phyloP scores from a whole-genome alignment of 2,113 vertebrate genomes.

The Phoenicopterus ruber region DNA sequence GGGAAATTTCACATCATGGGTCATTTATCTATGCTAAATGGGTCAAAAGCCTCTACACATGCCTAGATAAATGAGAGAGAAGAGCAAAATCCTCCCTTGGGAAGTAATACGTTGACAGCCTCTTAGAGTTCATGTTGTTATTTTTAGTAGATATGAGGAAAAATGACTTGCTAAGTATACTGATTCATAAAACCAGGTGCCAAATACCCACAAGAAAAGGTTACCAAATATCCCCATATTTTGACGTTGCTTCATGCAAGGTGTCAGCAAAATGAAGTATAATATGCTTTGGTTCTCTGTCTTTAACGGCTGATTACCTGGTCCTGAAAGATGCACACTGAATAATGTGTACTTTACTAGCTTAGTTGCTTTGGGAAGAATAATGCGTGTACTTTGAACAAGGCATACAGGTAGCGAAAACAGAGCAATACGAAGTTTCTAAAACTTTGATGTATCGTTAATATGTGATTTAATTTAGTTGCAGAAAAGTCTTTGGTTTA shows the following conservation, averaged over 20 bases:
- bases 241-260: neutral
- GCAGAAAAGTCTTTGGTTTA: neutral
- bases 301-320: neutral
- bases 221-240: neutral
- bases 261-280: neutral
- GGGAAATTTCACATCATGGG: slow-evolving; percentile 84
- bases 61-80: slow-evolving; percentile 78
- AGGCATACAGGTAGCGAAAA: neutral
- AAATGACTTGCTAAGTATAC: neutral
- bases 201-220: neutral
- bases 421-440: neutral
- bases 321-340: neutral
- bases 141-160: slow-evolving; percentile 48
- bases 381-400: rapidly evolving
- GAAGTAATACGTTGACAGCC: slow-evolving; percentile 65
- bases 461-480: neutral
- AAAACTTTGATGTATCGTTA: neutral
- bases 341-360: neutral
- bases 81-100: slow-evolving; percentile 71
- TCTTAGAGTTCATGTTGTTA: slow-evolving; percentile 56
- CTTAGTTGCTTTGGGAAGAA: neutral
- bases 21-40: slow-evolving; percentile 95
- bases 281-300: neutral
- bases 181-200: slow-evolving; percentile 44
- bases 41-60: slow-evolving; percentile 84